A percentile compares a stretch with the other conserved stretches of the same genome.
These are phyloP conservation scores for Cryptoprocta ferox DNA, from an alignment of 2,797 vertebrate genomes.

Conservation along the genomic window DNA sequence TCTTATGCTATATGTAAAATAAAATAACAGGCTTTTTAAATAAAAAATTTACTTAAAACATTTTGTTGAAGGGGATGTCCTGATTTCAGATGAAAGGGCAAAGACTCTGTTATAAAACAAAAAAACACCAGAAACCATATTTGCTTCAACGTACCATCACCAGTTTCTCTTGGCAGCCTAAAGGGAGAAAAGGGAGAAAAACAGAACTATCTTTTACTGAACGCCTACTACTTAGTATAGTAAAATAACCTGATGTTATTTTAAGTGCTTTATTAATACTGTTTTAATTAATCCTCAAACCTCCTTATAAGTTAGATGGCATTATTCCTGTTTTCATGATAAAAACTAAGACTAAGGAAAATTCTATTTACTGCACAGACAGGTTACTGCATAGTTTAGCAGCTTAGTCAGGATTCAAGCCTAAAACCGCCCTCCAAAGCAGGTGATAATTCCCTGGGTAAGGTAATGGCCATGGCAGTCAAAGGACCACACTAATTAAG, in stretches of 20 bases:
- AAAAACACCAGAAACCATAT: neutral
- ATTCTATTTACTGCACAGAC: neutral
- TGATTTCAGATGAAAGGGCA: conserved; percentile 14
- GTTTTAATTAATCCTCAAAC: conserved; percentile 17
- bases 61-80: neutral
- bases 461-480: neutral
- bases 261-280: neutral
- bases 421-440: neutral
- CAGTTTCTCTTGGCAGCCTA: neutral
- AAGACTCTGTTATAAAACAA: conserved; percentile 24
- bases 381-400: neutral
- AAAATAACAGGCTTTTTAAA: conserved; percentile 29
- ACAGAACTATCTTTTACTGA: neutral
- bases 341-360: conserved; percentile 49
- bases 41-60: neutral
- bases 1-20: neutral
- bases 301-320: conserved; percentile 7
- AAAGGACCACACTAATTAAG: neutral
- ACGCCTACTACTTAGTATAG: conserved; percentile 32
- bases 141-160: neutral
- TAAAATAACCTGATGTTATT: neutral
- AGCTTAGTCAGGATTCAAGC: neutral
- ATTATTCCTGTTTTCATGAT: conserved; percentile 8
- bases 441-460: neutral
- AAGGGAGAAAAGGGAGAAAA: neutral